Conservation (phyloP, 2,113 vertebrate genomes). For the Eonycteris spelaea region DNA sequence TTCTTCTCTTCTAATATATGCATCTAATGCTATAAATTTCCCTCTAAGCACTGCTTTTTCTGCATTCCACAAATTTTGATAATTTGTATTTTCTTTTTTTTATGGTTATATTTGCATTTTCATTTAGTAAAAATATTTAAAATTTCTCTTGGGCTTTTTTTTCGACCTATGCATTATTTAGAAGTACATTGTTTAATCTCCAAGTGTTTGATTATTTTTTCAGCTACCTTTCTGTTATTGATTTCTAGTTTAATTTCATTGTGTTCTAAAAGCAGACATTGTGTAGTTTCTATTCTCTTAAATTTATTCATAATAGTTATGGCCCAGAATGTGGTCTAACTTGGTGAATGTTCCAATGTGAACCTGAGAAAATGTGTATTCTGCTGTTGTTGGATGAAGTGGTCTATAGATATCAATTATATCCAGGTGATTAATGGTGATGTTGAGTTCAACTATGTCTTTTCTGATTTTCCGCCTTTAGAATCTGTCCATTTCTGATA, state of each 20-base stretch:
- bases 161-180: neutral
- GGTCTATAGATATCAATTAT: neutral
- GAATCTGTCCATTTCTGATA: neutral
- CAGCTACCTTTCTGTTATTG: neutral
- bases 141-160: neutral
- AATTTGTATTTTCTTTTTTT: neutral
- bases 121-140: neutral
- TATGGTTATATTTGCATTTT: neutral
- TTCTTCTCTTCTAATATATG: no score
- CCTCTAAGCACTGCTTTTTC: neutral
- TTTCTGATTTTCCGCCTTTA: neutral
- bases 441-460: neutral
- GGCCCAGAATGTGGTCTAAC: neutral
- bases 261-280: neutral
- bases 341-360: neutral
- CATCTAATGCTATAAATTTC: no score
- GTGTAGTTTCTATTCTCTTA: no score
- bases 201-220: neutral
- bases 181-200: neutral
- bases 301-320: no score
- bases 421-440: neutral
- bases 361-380: neutral
- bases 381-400: neutral
- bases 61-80: neutral
- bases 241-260: neutral